Conservation (phyloP, 2,113 vertebrate genomes). For the Saguinus midas region DNA sequence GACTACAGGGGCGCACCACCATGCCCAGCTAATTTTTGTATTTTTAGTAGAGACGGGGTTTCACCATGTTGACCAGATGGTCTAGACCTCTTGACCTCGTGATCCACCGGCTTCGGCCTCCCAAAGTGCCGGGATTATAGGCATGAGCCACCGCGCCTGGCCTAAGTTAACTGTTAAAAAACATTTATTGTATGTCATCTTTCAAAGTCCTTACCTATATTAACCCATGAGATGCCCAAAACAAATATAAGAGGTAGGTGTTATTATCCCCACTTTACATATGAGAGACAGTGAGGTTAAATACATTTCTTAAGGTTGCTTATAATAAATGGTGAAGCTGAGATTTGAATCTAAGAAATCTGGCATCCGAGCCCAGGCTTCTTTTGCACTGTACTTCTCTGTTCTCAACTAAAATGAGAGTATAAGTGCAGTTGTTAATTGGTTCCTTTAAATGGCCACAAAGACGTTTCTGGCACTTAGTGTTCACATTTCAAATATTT, state of each 20-base stretch:
- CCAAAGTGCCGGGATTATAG: no score
- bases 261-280: neutral
- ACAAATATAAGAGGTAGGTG: neutral
- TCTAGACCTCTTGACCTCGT: no score
- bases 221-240: neutral
- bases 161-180: neutral
- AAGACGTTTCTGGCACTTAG: neutral
- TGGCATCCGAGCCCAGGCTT: neutral
- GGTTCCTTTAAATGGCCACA: neutral
- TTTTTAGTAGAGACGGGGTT: no score
- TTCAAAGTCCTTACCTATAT: neutral
- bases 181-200: neutral
- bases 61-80: no score
- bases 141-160: no score
- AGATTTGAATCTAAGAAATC: neutral
- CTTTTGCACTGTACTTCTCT: neutral
- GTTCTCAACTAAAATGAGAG: neutral
- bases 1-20: no score
- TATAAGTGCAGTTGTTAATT: neutral
- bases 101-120: no score
- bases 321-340: neutral
- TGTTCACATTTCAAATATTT: neutral
- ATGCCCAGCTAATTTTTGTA: no score
- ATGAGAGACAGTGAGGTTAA: neutral
- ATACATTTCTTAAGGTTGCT: neutral